phyloP scores from a whole-genome alignment of 92 coral and sea anemone genomes.

The Paramuricea clavata region DNA sequence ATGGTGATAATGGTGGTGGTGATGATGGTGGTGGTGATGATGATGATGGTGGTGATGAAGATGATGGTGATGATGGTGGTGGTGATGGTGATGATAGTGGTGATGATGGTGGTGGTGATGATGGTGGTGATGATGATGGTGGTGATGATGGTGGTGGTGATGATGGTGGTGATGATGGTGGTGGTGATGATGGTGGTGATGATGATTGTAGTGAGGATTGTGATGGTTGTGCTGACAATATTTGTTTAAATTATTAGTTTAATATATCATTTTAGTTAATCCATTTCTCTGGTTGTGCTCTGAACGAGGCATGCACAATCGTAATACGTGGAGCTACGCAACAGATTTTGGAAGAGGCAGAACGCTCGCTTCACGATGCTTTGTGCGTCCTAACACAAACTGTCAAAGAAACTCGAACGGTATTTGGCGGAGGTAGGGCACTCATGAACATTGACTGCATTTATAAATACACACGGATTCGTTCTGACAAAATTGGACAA shows the following conservation, averaged over 20 bases:
- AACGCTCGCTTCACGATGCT: conserved; percentile 98
- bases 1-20: too few relatives aligned
- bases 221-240: too few relatives aligned
- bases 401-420: conserved; percentile 97
- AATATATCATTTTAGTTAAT: conserved; percentile 70
- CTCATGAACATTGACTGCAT: too few relatives aligned
- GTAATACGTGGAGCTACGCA: conserved; percentile 96
- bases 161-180: conserved; percentile 99
- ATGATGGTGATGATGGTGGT: neutral
- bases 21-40: conserved; percentile 99
- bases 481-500: too few relatives aligned
- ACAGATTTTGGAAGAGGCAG: conserved; percentile 98
- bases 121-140: neutral
- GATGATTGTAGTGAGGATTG: neutral
- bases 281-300: conserved; percentile 98
- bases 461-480: too few relatives aligned
- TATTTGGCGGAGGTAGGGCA: conserved; percentile 91
- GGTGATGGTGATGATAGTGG: conserved; percentile 91
- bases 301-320: conserved; percentile 98
- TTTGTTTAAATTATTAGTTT: neutral
- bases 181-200: conserved; percentile 2
- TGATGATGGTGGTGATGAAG: neutral
- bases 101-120: conserved; percentile 80
- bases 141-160: conserved; percentile 50
- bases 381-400: conserved; percentile 98